These are phyloP conservation scores for Andrena bucephala DNA, from an alignment of 2,888 invertebrate species.

Conservation along the genomic window DNA sequence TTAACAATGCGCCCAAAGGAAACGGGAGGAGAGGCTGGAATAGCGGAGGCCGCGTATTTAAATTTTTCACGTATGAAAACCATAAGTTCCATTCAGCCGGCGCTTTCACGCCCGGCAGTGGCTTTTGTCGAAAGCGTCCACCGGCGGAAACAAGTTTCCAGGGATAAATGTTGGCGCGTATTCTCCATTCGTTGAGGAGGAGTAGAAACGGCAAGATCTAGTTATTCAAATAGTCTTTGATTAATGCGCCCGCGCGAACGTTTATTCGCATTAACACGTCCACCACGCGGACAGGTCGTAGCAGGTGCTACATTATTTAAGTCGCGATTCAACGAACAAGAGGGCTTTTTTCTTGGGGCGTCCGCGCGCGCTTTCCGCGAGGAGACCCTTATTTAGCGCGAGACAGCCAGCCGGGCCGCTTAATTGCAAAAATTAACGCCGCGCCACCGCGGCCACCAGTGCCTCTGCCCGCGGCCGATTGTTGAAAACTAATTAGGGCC, in stretches of 20 bases:
- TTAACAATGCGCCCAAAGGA: constrained; percentile 22
- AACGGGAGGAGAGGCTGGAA: neutral
- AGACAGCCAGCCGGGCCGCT: constrained; percentile 62
- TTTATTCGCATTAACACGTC: constrained; percentile 70
- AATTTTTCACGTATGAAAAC: constrained; percentile 49
- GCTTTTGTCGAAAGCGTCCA: constrained; percentile 38
- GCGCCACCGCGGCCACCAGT: constrained; percentile 47
- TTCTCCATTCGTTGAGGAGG: constrained; percentile 49
- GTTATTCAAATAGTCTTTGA: constrained; percentile 65
- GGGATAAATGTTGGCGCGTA: constrained; percentile 48
- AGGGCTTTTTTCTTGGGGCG: constrained; percentile 56
- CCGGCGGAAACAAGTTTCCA: constrained; percentile 1
- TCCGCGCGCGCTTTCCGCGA: constrained; percentile 34
- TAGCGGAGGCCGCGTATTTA: constrained; percentile 20
- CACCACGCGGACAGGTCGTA: constrained; percentile 40
- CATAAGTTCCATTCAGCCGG: constrained; percentile 47
- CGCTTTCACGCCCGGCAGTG: constrained; percentile 25
- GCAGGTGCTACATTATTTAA: constrained; percentile 51
- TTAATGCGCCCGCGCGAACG: constrained; percentile 43
- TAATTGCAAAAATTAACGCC: constrained; percentile 82
- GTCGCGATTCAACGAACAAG: constrained; percentile 63
- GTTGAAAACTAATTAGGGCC: constrained; percentile 82
- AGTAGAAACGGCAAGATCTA: constrained; percentile 49
- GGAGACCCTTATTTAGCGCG: constrained; percentile 60
- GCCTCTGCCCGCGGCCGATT: constrained; percentile 68